A percentile compares a stretch with the other conserved stretches of the same genome.
These are phyloP conservation scores for Ciconia boyciana DNA, from an alignment of 2,113 vertebrate genomes.

Conservation along the genomic window DNA sequence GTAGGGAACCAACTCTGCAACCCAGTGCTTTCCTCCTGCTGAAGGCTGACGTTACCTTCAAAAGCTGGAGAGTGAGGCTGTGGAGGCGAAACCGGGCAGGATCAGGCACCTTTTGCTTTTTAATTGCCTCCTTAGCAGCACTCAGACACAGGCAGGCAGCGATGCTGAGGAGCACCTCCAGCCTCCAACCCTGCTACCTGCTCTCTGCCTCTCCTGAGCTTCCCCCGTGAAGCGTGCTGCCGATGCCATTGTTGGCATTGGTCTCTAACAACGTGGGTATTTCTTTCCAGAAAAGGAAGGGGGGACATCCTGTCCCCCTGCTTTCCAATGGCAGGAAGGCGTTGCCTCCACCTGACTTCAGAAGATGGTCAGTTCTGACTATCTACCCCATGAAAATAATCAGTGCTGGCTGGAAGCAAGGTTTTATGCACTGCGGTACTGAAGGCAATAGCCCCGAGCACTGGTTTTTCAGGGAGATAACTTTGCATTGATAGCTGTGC, in stretches of 20 bases:
- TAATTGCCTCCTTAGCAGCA: background rate
- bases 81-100: background rate
- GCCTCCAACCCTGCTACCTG: background rate
- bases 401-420: background rate
- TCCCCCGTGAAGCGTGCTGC: accelerated
- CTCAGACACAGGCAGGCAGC: background rate
- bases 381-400: accelerated
- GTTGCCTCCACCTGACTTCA: background rate
- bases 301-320: background rate
- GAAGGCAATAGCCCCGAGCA: background rate
- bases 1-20: background rate
- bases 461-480: background rate
- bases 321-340: background rate
- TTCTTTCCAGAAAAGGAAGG: background rate
- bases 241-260: accelerated
- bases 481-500: background rate
- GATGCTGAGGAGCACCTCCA: background rate
- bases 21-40: background rate
- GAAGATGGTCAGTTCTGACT: background rate
- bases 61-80: background rate
- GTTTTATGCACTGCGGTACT: accelerated
- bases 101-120: background rate
- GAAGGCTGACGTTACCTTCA: background rate
- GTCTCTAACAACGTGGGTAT: accelerated
- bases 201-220: background rate